Base-by-base conservation (phyloP, 2,113 vertebrate species). In the Struthidea cinerea region DNA sequence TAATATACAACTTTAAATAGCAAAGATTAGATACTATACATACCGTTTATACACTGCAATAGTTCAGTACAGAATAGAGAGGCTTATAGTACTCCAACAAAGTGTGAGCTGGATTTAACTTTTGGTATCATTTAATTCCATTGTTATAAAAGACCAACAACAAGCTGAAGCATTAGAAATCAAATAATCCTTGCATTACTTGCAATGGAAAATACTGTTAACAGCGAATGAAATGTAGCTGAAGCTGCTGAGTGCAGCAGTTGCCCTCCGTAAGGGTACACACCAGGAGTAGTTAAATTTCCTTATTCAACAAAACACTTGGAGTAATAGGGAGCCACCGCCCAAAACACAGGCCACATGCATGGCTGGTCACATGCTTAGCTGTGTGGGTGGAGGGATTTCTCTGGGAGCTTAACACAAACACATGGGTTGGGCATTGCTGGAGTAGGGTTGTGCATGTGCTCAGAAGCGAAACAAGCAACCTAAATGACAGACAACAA, bases 401-500 rank as follows among this genome's bases (percentile, higher is more conserved):
- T 92, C 60, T 84, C 52, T 60, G 73, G 55, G 65, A 94, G 56
- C 39, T 83, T 74, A 79, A 76, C 53, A 68, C 67, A 80, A 93
- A 92, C 8, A 28, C 23, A 61, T 18, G 57, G 71, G 55, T 5
- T 83, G 68, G 85, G 46, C 39, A 80, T 20, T 57, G 41, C 79
- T 74, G 50, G n/a, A 82, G 41, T 2, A 46, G 37, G 5, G 44
- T 15, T 69, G 42, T 50, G 30, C 39, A 21, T 33, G 39, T 2
- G 3, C 42, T 80, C 11, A 5, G 35, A 56, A 37, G 39, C 8
- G 61, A 61, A 71, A 46, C 20, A 24, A 69, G 55, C 52, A 70
- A 59, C 32, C 37, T 7, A 3, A 82, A 68, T 0, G 0, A 61
- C 50, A 18, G 55, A 41, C 16, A 33, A 65, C 0, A 0, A 16